Evolutionary conservation across 2,113 vertebrate genomes (phyloP), one percentile per base, ranked within the genome.

Genomic region (Chroicocephalus ridibundus): DNA sequence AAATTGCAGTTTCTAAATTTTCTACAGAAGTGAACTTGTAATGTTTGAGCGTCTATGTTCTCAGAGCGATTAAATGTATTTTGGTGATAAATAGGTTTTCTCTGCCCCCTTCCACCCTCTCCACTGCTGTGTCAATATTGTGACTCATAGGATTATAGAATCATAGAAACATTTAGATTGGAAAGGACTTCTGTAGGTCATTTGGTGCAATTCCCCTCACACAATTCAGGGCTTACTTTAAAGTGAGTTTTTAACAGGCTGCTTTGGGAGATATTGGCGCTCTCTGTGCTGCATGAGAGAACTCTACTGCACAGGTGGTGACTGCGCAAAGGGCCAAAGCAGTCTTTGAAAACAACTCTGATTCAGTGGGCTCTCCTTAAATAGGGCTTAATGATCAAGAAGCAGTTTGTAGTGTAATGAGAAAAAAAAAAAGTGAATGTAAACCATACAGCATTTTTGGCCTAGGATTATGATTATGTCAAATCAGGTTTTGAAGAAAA

Each of bases 51-150:
- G 58, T 64, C 9, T 11, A 8, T 61, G 26, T 58, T 84, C 40
- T 85, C 57, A 21, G 40, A 5, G 0, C 52, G 26, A 27, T 54
- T 57, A 52, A 71, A 38, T 8, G 2, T 16, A 22, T 46, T 70
- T 22, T 86, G 15, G n/a, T 92, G 46, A 72, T 38, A 82, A 57
- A 87, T 34, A 80, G 18, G 13, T 3, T 20, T 70, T 66, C 17
- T 69, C n/a, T 88, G 8, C 3, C 3, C 4, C 16, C 6, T 36
- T 46, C 13, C 26, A 2, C 0, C 11, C 5, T 19, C 5, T 14
- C 55, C 0, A 0, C 9, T 92, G 20, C 32, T 68, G 10, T 47
- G 44, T 68, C 38, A 90, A 25, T 86, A 60, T 40, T 84, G 24
- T 81, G 55, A 36, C 26, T 57, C 19, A 38, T 2, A 62, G 54